Percentiles rank a stretch among this genome's conserved stretches.
Evolutionary conservation across 2,888 invertebrate species (phyloP).

Genomic region (Apotomis capreana): DNA sequence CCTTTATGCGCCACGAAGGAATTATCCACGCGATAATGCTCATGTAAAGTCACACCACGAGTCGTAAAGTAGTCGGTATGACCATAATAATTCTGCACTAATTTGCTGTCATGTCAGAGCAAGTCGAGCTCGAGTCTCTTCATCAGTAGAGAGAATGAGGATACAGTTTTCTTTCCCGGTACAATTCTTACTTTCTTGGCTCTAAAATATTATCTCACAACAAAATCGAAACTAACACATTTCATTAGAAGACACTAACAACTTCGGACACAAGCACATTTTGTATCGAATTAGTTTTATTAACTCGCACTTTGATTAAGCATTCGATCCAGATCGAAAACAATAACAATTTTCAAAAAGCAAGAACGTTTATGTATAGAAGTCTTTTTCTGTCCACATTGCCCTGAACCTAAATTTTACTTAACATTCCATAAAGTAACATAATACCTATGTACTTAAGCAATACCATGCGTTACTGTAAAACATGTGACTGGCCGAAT

Average conservation of each 20-base stretch:
- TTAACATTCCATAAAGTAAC: neutral
- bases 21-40: slow-evolving; percentile 74
- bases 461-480: slow-evolving; percentile 7
- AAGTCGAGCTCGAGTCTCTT: neutral
- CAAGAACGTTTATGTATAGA: too few relatives aligned
- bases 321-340: too few relatives aligned
- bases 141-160: too few relatives aligned
- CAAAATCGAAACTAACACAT: too few relatives aligned
- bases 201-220: neutral
- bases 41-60: slow-evolving; percentile 60
- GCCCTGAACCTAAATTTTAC: too few relatives aligned
- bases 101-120: slow-evolving; percentile 2
- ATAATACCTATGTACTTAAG: neutral
- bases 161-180: too few relatives aligned
- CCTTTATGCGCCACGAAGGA: slow-evolving; percentile 62
- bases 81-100: slow-evolving; percentile 19
- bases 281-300: too few relatives aligned
- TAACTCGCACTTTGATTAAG: too few relatives aligned
- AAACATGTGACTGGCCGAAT: slow-evolving; percentile 15
- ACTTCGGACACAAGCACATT: too few relatives aligned
- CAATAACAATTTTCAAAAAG: too few relatives aligned
- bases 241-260: too few relatives aligned
- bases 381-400: too few relatives aligned
- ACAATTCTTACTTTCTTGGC: neutral
- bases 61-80: slow-evolving; percentile 49